Evolutionary conservation across 2,113 vertebrate genomes (phyloP).

Genomic region (Neogale vison): DNA sequence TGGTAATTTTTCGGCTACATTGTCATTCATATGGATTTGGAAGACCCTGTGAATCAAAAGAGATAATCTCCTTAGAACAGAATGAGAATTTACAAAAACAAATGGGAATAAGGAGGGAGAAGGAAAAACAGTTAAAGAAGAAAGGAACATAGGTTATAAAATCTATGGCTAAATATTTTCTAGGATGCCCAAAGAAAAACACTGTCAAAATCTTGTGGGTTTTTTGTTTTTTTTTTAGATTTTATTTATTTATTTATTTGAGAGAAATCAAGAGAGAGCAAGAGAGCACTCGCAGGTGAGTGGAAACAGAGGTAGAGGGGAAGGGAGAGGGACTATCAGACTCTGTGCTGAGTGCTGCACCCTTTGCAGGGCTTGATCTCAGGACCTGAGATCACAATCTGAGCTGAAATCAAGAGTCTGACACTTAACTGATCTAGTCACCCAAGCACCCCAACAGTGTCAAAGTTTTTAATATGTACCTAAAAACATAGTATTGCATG

Average conservation of each 20-base stretch:
- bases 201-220: background rate
- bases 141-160: background rate
- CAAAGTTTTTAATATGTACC: background rate
- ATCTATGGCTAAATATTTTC: background rate
- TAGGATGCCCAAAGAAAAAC: background rate
- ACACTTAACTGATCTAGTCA: background rate
- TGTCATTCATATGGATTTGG: slow-evolving; percentile 26
- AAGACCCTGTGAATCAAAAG: background rate
- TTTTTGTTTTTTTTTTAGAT: background rate
- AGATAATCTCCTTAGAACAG: background rate
- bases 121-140: background rate
- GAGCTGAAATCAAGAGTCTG: background rate
- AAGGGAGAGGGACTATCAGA: background rate
- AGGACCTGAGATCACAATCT: background rate
- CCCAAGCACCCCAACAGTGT: background rate
- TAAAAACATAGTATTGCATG: background rate
- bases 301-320: background rate
- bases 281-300: background rate
- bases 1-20: background rate
- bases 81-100: background rate
- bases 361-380: background rate
- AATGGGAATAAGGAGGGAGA: background rate
- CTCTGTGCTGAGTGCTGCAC: background rate
- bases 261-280: background rate
- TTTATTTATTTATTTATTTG: background rate